phyloP scores from a whole-genome alignment of 2,888 invertebrate species.

The Molorchus minor region DNA sequence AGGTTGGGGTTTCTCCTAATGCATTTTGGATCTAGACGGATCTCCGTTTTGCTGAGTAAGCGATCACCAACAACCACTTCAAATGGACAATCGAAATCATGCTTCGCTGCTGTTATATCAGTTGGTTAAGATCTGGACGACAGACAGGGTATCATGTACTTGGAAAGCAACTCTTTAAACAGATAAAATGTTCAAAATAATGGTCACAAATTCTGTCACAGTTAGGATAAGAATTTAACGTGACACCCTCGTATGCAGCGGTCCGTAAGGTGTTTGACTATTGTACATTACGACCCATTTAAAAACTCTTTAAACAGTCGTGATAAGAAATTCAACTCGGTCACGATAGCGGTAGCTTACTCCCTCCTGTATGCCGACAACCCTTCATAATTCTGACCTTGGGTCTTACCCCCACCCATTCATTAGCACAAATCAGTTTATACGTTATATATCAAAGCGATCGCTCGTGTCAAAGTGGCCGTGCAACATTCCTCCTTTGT shows the following conservation, averaged over 20 bases:
- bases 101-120: too few species aligned
- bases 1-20: too few species aligned
- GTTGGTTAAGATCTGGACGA: too few species aligned
- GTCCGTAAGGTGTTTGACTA: not conserved
- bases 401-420: constrained; percentile 47
- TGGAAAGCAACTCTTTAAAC: too few species aligned
- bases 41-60: too few species aligned
- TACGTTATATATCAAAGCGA: constrained; percentile 54
- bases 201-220: too few species aligned
- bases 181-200: too few species aligned
- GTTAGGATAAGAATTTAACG: too few species aligned
- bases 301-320: constrained; percentile 16
- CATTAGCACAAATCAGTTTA: constrained; percentile 54
- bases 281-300: constrained; percentile 13
- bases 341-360: constrained; percentile 40
- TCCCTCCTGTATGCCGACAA: constrained; percentile 26
- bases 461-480: constrained; percentile 46
- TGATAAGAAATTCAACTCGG: constrained; percentile 43
- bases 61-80: too few species aligned
- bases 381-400: constrained; percentile 53
- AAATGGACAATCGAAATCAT: too few species aligned
- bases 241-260: not conserved
- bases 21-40: too few species aligned
- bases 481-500: constrained; percentile 28
- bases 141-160: too few species aligned